A percentile compares a stretch with the other conserved stretches of the same genome.
These are phyloP conservation scores for Xestia ashworthii DNA, from an alignment of 2,888 invertebrate genomes.

Conservation along the genomic window DNA sequence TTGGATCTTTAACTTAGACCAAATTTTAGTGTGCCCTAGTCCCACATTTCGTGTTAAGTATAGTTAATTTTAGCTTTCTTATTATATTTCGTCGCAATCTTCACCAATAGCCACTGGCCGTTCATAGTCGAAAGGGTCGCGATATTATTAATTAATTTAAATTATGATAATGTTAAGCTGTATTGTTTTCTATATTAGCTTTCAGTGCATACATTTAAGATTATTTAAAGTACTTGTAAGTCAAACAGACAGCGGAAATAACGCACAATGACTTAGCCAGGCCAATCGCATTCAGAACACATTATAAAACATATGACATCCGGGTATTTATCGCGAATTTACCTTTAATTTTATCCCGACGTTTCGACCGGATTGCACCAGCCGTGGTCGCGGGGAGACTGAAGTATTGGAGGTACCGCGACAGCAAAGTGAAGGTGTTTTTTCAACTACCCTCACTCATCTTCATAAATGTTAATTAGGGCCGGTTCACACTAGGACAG, in stretches of 20 bases:
- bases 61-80: conserved; percentile 71
- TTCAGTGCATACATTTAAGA: conserved; percentile 68
- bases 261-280: conserved; percentile 48
- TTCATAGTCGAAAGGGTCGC: conserved; percentile 73
- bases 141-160: conserved; percentile 64
- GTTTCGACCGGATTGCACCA: too few species aligned
- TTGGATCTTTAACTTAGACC: conserved; percentile 59
- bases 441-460: too few species aligned
- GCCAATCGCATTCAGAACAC: not conserved
- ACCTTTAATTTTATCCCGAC: too few species aligned
- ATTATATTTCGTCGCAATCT: conserved; percentile 56
- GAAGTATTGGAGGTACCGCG: too few species aligned
- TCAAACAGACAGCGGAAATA: conserved; percentile 17
- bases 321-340: too few species aligned
- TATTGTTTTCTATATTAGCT: conserved; percentile 57
- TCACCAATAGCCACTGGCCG: conserved; percentile 62
- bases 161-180: conserved; percentile 46
- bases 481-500: too few species aligned
- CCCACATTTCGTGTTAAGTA: conserved; percentile 71
- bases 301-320: too few species aligned
- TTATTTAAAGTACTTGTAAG: conserved; percentile 30
- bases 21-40: conserved; percentile 78
- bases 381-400: too few species aligned
- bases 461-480: too few species aligned
- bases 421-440: too few species aligned